Percentiles rank a stretch among this genome's conserved stretches.
Conservation (phyloP, 2,113 vertebrate genomes). For the Tricholaema leucomelas region DNA sequence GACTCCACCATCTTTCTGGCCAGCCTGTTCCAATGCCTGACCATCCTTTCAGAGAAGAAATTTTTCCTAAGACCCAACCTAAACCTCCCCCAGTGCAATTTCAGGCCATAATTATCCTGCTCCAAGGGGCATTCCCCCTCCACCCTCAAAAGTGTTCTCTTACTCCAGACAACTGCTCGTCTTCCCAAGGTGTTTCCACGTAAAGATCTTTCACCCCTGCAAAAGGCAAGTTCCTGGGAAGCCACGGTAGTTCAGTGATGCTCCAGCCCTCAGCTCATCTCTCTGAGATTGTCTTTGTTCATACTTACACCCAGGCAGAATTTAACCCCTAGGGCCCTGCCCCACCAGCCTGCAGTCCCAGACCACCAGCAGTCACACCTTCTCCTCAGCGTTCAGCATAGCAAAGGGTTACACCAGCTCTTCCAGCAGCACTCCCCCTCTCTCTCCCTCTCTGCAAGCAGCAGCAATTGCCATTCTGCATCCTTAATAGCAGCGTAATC, state of each 20-base stretch:
- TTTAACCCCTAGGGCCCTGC: not conserved
- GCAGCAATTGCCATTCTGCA: constrained; percentile 66
- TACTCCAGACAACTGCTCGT: not conserved
- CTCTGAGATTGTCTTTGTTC: not conserved
- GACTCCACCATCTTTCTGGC: too few species aligned
- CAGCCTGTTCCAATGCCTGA: too few species aligned
- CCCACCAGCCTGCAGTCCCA: not conserved
- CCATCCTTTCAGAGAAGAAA: too few species aligned
- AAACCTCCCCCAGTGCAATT: too few species aligned
- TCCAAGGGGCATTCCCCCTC: not conserved
- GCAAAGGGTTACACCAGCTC: constrained; percentile 63
- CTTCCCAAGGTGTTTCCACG: not conserved
- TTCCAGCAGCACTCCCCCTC: constrained; percentile 24
- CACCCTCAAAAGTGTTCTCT: fast-evolving
- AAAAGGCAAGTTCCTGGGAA: not conserved
- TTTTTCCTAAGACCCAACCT: too few species aligned
- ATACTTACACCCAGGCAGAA: not conserved
- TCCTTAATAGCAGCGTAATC: constrained; percentile 76
- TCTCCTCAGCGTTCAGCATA: not conserved
- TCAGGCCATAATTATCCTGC: not conserved
- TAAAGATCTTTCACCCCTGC: not conserved
- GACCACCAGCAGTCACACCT: not conserved
- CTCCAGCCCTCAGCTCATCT: not conserved
- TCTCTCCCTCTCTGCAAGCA: constrained; percentile 44
- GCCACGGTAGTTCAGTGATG: not conserved